A percentile compares a stretch with the other conserved stretches of the same genome.
Evolutionary conservation across 2,113 vertebrate species (phyloP).

Genomic region (Gallinago jamesoni): DNA sequence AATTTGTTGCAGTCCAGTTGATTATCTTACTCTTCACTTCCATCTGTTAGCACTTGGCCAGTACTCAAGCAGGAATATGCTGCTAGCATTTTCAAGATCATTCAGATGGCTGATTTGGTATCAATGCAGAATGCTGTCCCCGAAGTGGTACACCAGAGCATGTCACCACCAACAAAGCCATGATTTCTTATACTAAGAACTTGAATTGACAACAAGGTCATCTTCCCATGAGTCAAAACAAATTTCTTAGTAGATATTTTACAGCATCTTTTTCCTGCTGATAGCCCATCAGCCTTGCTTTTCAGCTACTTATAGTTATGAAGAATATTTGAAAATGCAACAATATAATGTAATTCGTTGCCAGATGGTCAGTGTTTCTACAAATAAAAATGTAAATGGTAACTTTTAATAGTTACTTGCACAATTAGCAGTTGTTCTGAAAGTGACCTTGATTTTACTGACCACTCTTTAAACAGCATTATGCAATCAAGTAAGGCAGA

Average conservation of each 20-base stretch:
- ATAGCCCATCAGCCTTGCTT: not conserved
- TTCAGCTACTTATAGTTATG: not conserved
- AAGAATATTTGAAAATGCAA: not conserved
- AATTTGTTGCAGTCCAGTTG: not conserved
- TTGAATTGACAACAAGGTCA: not conserved
- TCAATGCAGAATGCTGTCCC: not conserved
- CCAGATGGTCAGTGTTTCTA: not conserved
- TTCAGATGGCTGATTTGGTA: not conserved
- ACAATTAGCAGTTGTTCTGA: not conserved
- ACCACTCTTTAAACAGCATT: not conserved
- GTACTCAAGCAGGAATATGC: not conserved
- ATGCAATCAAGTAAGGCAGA: not conserved
- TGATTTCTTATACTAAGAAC: not conserved
- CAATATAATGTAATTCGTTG: not conserved
- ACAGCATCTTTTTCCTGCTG: not conserved
- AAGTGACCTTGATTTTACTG: conserved; percentile 3
- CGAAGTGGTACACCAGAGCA: not conserved
- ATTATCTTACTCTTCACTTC: not conserved
- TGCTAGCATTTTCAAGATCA: not conserved
- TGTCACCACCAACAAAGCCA: not conserved
- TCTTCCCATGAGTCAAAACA: not conserved
- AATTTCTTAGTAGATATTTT: not conserved
- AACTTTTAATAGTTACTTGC: not conserved
- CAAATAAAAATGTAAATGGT: not conserved
- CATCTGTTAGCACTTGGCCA: conserved; percentile 35